Percentiles rank a stretch among this genome's conserved stretches.
These are phyloP conservation scores for Kuschelorhynchus macadamiae DNA, from an alignment of 2,888 invertebrate genomes.

Conservation along the genomic window DNA sequence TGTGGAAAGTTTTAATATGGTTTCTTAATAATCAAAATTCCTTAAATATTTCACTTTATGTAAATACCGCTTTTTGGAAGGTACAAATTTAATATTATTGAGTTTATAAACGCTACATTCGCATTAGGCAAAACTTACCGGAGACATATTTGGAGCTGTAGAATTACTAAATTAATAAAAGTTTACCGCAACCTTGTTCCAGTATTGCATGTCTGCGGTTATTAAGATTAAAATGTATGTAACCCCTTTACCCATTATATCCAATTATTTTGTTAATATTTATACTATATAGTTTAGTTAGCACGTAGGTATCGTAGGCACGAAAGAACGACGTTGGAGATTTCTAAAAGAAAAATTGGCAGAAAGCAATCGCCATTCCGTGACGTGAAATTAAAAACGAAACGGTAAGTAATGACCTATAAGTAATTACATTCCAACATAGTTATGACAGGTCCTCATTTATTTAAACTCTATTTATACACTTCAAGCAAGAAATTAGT, in stretches of 20 bases:
- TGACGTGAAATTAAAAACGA: not conserved
- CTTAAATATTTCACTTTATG: too few relatives aligned
- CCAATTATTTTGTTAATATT: constrained; percentile 29
- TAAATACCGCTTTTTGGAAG: too few relatives aligned
- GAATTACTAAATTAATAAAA: too few relatives aligned
- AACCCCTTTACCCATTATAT: constrained; percentile 24
- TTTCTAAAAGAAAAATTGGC: not conserved
- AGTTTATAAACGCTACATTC: too few relatives aligned
- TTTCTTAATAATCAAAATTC: too few relatives aligned
- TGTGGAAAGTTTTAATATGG: too few relatives aligned
- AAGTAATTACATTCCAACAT: too few relatives aligned
- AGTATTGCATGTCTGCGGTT: constrained; percentile 15
- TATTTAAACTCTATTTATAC: too few relatives aligned
- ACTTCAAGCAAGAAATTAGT: too few relatives aligned
- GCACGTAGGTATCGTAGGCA: constrained; percentile 21
- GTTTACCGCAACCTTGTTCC: not conserved
- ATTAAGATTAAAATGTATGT: constrained; percentile 30
- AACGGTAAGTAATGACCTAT: too few relatives aligned
- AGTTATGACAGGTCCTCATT: too few relatives aligned
- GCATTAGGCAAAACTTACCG: not conserved
- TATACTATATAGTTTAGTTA: constrained; percentile 31
- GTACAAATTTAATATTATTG: too few relatives aligned
- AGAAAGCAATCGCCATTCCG: not conserved
- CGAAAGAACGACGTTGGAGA: constrained; percentile 2
- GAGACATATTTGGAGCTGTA: not conserved